These are phyloP conservation scores for Oreochromis niloticus DNA, from an alignment of 2,113 vertebrate genomes.

Conservation along the genomic window DNA sequence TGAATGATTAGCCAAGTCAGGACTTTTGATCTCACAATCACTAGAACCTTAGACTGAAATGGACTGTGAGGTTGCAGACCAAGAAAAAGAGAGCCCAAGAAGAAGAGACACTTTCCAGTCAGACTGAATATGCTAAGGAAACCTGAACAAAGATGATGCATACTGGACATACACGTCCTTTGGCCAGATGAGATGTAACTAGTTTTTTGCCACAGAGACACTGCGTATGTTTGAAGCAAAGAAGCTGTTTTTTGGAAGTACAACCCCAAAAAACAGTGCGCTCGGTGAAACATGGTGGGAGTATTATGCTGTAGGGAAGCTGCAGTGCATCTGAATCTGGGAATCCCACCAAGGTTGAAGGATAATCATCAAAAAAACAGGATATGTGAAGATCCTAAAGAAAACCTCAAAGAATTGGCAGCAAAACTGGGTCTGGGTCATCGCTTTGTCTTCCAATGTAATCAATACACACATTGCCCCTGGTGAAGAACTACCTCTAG, in stretches of 20 bases:
- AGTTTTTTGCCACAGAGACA: background rate
- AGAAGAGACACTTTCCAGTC: background rate
- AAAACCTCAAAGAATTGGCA: background rate
- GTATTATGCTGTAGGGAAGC: background rate
- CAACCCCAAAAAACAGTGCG: background rate
- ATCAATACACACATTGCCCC: rapidly evolving
- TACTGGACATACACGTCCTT: background rate
- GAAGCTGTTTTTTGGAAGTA: background rate
- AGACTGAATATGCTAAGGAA: background rate
- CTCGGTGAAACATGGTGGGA: background rate
- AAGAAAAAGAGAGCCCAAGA: background rate
- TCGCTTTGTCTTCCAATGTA: background rate
- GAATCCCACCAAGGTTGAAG: background rate
- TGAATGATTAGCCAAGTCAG: background rate
- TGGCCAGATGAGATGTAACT: background rate
- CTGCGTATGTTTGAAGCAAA: background rate
- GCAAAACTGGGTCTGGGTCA: background rate
- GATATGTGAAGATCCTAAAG: background rate
- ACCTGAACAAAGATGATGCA: background rate
- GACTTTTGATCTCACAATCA: background rate
- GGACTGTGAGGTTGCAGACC: background rate
- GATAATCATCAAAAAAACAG: background rate
- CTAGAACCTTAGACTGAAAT: background rate
- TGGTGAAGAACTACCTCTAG: background rate
- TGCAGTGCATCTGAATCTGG: background rate